Evolutionary conservation across 2,797 vertebrate genomes (phyloP).

Genomic region (Coluber constrictor): DNA sequence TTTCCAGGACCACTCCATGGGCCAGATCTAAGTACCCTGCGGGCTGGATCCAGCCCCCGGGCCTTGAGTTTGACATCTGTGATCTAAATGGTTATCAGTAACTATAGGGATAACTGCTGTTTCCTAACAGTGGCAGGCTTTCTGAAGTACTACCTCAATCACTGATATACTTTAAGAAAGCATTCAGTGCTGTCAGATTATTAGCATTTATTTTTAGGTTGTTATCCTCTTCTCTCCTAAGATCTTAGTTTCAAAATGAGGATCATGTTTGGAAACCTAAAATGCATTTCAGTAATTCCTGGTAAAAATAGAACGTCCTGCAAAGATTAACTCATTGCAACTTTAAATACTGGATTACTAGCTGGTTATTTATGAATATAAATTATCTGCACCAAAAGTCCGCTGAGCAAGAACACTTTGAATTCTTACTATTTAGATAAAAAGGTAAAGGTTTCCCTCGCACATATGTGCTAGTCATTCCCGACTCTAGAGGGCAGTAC

Average conservation of each 20-base stretch:
- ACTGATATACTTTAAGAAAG: not conserved
- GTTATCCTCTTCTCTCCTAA: not conserved
- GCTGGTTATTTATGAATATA: not conserved
- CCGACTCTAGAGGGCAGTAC: too few species aligned
- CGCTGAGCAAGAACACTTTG: not conserved
- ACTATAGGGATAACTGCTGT: not conserved
- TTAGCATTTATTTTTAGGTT: not conserved
- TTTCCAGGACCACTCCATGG: too few species aligned
- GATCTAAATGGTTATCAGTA: not conserved
- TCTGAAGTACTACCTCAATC: not conserved
- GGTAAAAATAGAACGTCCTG: not conserved
- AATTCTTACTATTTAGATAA: not conserved
- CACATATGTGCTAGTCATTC: too few species aligned
- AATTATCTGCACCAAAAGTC: not conserved
- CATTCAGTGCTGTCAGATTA: not conserved
- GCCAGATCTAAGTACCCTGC: too few species aligned
- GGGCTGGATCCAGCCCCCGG: too few species aligned
- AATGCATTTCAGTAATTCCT: not conserved
- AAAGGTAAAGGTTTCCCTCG: too few species aligned
- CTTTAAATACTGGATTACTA: not conserved
- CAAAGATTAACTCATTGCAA: not conserved
- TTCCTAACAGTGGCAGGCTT: not conserved
- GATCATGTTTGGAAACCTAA: not conserved
- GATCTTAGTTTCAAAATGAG: not conserved
- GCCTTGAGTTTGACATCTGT: too few species aligned